These are phyloP conservation scores for Schrankia costaestrigalis DNA, from an alignment of 2,888 invertebrate genomes.

Conservation along the genomic window DNA sequence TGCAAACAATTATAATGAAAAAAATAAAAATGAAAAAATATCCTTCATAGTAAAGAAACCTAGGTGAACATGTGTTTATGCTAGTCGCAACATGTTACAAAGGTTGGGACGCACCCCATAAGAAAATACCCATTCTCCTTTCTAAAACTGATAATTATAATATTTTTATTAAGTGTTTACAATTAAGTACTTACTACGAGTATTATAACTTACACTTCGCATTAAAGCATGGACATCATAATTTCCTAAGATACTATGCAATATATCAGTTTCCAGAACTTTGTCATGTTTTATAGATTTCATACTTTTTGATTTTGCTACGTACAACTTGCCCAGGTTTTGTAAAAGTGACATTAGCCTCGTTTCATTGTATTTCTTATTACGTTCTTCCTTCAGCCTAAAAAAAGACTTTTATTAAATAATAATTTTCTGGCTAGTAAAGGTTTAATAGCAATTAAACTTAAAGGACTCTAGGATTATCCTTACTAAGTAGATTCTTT, in stretches of 20 bases:
- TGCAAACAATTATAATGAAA: too few species aligned
- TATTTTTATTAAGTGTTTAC: not conserved
- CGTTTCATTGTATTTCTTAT: slow-evolving; percentile 53
- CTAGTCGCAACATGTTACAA: too few species aligned
- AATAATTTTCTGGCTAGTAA: too few species aligned
- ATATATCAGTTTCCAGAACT: slow-evolving; percentile 36
- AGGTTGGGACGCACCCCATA: too few species aligned
- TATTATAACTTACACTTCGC: slow-evolving; percentile 48
- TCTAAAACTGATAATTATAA: not conserved
- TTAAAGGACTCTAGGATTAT: too few species aligned
- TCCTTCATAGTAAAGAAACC: too few species aligned
- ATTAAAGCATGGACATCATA: slow-evolving; percentile 65
- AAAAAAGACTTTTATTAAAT: slow-evolving; percentile 11
- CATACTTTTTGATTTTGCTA: too few species aligned
- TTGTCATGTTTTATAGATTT: slow-evolving; percentile 43
- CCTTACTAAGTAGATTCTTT: too few species aligned
- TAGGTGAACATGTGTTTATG: too few species aligned
- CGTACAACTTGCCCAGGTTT: slow-evolving; percentile 64
- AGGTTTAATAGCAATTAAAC: too few species aligned
- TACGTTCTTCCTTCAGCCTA: slow-evolving; percentile 59
- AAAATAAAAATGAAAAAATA: too few species aligned
- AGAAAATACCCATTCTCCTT: too few species aligned
- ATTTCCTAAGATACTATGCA: slow-evolving; percentile 64
- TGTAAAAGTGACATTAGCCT: slow-evolving; percentile 59
- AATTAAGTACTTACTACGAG: not conserved